Evolutionary conservation across 2,888 invertebrate genomes (phyloP).

Genomic region (Megamerina dolium): DNA sequence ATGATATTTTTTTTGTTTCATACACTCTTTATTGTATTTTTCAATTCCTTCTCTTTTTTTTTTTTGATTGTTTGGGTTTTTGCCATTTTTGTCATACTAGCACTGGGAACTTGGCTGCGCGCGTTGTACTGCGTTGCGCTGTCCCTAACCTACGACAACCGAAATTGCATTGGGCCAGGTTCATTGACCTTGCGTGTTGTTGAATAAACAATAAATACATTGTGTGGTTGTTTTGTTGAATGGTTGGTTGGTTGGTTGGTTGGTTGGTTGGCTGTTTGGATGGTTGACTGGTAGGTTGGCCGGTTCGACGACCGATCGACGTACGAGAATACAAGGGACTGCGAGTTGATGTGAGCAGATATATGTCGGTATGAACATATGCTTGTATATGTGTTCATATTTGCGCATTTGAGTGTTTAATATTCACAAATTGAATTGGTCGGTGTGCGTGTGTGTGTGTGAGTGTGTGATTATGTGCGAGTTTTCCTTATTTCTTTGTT

Average conservation of each 20-base stretch:
- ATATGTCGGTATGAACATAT: too few relatives aligned
- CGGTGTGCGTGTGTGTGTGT: not conserved
- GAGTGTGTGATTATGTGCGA: slow-evolving; percentile 5
- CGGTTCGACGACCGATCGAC: too few relatives aligned
- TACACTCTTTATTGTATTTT: not conserved
- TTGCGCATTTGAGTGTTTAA: not conserved
- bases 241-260: not conserved
- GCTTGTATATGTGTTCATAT: not conserved
- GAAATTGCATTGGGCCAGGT: slow-evolving; percentile 29
- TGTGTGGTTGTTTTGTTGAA: not conserved
- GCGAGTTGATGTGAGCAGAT: too few relatives aligned
- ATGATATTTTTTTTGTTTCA: not conserved
- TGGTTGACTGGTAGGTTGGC: too few relatives aligned
- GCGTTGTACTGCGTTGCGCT: not conserved
- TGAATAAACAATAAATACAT: not conserved
- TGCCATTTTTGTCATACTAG: not conserved
- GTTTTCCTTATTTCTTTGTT: not conserved
- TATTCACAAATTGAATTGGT: slow-evolving; percentile 7
- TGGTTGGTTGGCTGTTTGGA: slow-evolving; percentile 5
- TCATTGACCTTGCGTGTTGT: slow-evolving; percentile 24
- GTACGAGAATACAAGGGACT: too few relatives aligned
- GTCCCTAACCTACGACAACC: slow-evolving; percentile 30
- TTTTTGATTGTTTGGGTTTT: not conserved
- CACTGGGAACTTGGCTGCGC: not conserved
- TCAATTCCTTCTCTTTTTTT: not conserved